Conservation (phyloP, 2,888 invertebrate genomes). For the Lasioglossum calceatum region DNA sequence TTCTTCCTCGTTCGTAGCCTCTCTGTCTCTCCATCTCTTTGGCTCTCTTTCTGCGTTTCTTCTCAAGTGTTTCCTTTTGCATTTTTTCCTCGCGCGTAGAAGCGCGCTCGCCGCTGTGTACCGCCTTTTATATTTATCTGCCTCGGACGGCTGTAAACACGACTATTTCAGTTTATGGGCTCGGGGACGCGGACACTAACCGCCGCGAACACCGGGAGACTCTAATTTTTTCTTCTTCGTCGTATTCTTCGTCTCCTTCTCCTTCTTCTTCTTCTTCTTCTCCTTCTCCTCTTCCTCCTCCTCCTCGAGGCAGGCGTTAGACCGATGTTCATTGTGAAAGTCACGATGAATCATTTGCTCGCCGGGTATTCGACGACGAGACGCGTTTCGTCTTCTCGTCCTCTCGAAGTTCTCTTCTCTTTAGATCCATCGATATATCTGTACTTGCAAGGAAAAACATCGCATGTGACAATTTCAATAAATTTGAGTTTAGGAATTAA, state of each 20-base stretch:
- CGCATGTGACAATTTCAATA: too few relatives aligned
- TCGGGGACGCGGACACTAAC: constrained; percentile 18
- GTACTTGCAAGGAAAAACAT: too few relatives aligned
- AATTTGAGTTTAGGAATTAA: too few relatives aligned
- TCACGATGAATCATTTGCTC: constrained; percentile 59
- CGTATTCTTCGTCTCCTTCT: background rate
- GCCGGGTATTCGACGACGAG: constrained; percentile 23
- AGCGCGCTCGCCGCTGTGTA: background rate
- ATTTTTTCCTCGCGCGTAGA: constrained; percentile 6
- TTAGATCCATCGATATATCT: too few relatives aligned
- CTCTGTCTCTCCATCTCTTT: constrained; percentile 2
- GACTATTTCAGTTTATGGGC: constrained; percentile 55
- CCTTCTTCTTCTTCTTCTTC: background rate
- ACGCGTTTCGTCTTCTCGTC: too few relatives aligned
- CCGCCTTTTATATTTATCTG: constrained; percentile 70
- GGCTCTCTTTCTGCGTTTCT: constrained; percentile 46
- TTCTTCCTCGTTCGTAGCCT: background rate
- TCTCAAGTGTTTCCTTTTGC: constrained; percentile 7
- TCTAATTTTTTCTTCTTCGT: constrained; percentile 7
- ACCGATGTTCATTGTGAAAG: constrained; percentile 56
- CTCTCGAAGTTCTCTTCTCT: constrained; percentile 6
- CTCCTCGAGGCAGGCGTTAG: constrained; percentile 1
- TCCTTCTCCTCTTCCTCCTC: too few relatives aligned
- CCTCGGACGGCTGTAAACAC: constrained; percentile 67
- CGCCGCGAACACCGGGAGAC: constrained; percentile 17